Base-by-base conservation (phyloP, 2,113 vertebrate genomes). In the Micromys minutus region DNA sequence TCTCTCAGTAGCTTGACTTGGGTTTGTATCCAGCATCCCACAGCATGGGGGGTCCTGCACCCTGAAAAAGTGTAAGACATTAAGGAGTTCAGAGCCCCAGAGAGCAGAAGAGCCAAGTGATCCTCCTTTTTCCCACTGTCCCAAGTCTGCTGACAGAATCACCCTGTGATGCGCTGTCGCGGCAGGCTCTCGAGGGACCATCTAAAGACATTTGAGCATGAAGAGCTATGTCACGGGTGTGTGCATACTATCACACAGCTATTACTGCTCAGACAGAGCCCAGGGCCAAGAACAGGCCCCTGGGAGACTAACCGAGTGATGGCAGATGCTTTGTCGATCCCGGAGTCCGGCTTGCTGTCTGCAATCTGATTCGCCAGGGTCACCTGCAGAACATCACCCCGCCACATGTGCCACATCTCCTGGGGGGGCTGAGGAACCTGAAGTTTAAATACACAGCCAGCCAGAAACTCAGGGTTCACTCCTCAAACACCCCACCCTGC, bases 241-340 rank as follows among this genome's bases (percentile, higher is more conserved):
- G 21, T 39, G 45, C 31, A 29, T 2, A 29, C 42, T 21, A 59
- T 42, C 12, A 19, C 10, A 8, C 0, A 77, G 31, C 47, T 67
- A 50, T 29, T 16, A 50, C 42, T 16, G 31, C 13, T 34, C 2
- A 88, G 22, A 83, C 12, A 15, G 39, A 31, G 57, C 24, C n/a
- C 24, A 11, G 57, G 24, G 12, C 13, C 26, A 42, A 39, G 17
- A 17, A 42, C 19, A 9, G 75, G 17, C 34, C 42, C 0, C 9
- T 15, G 36, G 29, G 16, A 93, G 77, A 97, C 95, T 93, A 10
- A 97, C 97, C 3, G 5, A 42, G 67, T 19, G 22, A 34, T 7
- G 0, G 31, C 3, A 0, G 76, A 9, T 0, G 26, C 45, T 11
- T 19, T 13, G 7, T 3, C 85, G 0, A 1, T 22, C 6, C 34